Percentiles rank a stretch among this genome's conserved stretches.
Conservation (phyloP, 2,888 invertebrate species). For the Steinernema hermaphroditum region DNA sequence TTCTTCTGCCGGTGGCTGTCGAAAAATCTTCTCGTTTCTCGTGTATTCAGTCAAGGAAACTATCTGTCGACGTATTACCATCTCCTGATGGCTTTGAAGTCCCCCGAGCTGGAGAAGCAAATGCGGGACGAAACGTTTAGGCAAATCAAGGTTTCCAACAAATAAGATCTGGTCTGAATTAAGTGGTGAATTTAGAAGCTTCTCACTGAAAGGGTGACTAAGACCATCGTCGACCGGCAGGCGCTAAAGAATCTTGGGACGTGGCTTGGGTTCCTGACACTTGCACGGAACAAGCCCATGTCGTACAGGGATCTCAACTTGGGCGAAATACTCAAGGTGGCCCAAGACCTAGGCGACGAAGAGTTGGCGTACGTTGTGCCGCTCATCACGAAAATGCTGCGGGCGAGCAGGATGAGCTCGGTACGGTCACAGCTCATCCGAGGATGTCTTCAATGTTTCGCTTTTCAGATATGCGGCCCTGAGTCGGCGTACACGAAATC, state of each 20-base stretch:
- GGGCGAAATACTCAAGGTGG: slow-evolving; percentile 16
- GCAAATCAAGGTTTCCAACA: background rate
- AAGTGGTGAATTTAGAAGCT: background rate
- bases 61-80: slow-evolving; percentile 1
- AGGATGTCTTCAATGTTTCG: background rate
- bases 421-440: background rate
- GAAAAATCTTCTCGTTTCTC: background rate
- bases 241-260: slow-evolving; percentile 23
- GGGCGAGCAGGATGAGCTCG: slow-evolving; percentile 17
- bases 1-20: background rate
- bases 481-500: slow-evolving; percentile 23
- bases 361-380: slow-evolving; percentile 14
- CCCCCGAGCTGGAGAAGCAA: background rate
- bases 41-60: background rate
- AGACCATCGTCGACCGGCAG: background rate
- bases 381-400: slow-evolving; percentile 15
- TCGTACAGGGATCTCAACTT: slow-evolving; percentile 19
- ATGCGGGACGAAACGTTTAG: slow-evolving; percentile 8
- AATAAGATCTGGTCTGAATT: too few species aligned
- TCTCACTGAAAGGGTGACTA: background rate
- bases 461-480: slow-evolving; percentile 13
- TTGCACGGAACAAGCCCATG: slow-evolving; percentile 21
- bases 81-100: slow-evolving; percentile 11
- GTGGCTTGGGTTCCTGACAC: slow-evolving; percentile 17
- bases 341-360: slow-evolving; percentile 11